Percentiles rank a stretch among this genome's conserved stretches.
Evolutionary conservation across 2,888 invertebrate genomes (phyloP).

Genomic region (Ennomos erosarius): DNA sequence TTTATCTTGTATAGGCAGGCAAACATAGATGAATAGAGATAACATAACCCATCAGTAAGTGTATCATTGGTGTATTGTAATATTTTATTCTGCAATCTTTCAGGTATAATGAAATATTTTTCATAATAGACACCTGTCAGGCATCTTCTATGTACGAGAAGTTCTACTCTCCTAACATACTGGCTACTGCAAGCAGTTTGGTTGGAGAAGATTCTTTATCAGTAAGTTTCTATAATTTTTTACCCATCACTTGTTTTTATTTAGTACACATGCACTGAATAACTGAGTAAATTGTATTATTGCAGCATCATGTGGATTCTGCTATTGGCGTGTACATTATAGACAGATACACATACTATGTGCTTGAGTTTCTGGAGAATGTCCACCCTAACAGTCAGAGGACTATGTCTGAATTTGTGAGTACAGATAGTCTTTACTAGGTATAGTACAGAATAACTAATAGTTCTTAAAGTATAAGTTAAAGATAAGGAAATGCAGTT

Average conservation of each 20-base stretch:
- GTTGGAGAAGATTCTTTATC: slow-evolving; percentile 99
- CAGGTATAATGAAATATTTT: slow-evolving; percentile 98
- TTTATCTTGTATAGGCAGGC: no score
- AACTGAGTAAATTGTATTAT: slow-evolving; percentile 48
- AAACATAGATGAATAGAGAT: no score
- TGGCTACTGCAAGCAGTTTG: slow-evolving; percentile 98
- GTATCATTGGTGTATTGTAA: not conserved
- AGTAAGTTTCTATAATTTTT: slow-evolving; percentile 80
- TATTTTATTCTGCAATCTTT: slow-evolving; percentile 38
- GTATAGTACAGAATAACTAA: no score
- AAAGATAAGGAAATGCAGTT: no score
- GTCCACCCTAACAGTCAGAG: slow-evolving; percentile 94
- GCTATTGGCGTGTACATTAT: slow-evolving; percentile 99
- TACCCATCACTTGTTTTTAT: not conserved
- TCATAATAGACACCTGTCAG: slow-evolving; percentile 99
- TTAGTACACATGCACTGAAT: not conserved
- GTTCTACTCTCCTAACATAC: slow-evolving; percentile 98
- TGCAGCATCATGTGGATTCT: slow-evolving; percentile 98
- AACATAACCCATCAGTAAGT: no score
- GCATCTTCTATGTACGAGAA: slow-evolving; percentile 99
- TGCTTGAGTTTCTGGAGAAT: slow-evolving; percentile 97
- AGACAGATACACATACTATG: slow-evolving; percentile 99
- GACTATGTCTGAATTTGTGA: slow-evolving; percentile 97
- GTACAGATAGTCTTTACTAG: slow-evolving; percentile 57
- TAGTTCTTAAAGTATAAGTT: no score